A percentile compares a stretch with the other conserved stretches of the same genome.
These are phyloP conservation scores for Clunio marinus DNA, from an alignment of 2,888 invertebrate genomes.

Conservation along the genomic window DNA sequence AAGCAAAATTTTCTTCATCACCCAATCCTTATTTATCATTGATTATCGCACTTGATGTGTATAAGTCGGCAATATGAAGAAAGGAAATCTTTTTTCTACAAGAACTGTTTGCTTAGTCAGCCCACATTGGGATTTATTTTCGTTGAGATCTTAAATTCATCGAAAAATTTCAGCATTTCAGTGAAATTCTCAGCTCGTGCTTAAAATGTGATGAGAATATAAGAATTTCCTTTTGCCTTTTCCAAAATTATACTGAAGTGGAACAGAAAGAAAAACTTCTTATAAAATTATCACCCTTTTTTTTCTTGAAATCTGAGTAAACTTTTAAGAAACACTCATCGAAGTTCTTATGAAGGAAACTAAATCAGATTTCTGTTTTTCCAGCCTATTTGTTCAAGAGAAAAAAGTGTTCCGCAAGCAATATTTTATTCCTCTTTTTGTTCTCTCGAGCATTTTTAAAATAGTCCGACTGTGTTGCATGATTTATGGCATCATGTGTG, in stretches of 20 bases:
- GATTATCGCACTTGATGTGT: slow-evolving; percentile 33
- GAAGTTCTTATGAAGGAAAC: too few relatives aligned
- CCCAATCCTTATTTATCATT: slow-evolving; percentile 21
- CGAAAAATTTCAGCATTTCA: too few relatives aligned
- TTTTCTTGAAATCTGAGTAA: too few relatives aligned
- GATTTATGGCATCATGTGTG: slow-evolving; percentile 5
- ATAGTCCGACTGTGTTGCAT: not conserved
- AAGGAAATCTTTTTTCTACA: not conserved
- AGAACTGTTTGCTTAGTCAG: slow-evolving; percentile 9
- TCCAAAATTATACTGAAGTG: too few relatives aligned
- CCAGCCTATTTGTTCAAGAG: not conserved
- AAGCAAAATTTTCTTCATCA: not conserved
- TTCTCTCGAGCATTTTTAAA: not conserved
- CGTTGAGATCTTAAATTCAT: too few relatives aligned
- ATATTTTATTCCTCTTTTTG: not conserved
- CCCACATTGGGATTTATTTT: not conserved
- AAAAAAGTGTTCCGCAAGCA: not conserved
- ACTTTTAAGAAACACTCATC: too few relatives aligned
- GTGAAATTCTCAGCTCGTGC: too few relatives aligned
- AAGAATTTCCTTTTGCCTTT: too few relatives aligned
- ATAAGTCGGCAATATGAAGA: not conserved
- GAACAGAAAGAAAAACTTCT: too few relatives aligned
- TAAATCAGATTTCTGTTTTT: not conserved
- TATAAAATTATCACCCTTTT: slow-evolving; percentile 11
- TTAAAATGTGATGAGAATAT: too few relatives aligned